Evolutionary conservation across 2,113 vertebrate genomes (phyloP).

Genomic region (Vulpes vulpes): DNA sequence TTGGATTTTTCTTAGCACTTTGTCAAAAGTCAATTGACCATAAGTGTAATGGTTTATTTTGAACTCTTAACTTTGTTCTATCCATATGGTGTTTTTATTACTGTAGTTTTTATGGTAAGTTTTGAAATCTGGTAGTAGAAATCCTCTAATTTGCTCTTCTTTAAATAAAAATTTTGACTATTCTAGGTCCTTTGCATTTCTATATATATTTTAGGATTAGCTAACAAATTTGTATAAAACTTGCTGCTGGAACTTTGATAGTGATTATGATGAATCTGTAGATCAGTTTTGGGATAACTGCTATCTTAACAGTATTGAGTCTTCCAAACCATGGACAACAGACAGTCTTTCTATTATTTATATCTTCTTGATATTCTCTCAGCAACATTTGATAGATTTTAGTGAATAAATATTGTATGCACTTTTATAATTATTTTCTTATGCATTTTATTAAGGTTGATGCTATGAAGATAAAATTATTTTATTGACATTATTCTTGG

Average conservation of each 20-base stretch:
- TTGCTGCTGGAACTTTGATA: background rate
- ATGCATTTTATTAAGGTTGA: background rate
- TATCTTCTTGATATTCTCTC: background rate
- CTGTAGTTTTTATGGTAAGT: background rate
- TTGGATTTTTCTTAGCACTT: background rate
- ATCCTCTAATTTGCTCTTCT: background rate
- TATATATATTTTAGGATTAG: background rate
- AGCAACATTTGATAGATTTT: background rate
- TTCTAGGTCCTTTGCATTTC: background rate
- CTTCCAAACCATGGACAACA: background rate
- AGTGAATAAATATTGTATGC: background rate
- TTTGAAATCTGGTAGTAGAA: constrained; percentile 7
- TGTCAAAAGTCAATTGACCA: background rate
- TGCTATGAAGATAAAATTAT: background rate
- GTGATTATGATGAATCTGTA: background rate
- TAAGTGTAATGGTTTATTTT: background rate
- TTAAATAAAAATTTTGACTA: background rate
- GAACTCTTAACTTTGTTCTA: background rate
- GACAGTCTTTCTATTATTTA: background rate
- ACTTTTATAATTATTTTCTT: background rate
- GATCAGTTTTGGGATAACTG: background rate
- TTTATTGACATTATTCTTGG: background rate
- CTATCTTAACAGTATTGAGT: background rate
- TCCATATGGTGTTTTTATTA: constrained; percentile 3
- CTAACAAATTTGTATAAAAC: background rate